These are phyloP conservation scores for Delphinus delphis DNA, from an alignment of 2,113 vertebrate species.

Conservation along the genomic window DNA sequence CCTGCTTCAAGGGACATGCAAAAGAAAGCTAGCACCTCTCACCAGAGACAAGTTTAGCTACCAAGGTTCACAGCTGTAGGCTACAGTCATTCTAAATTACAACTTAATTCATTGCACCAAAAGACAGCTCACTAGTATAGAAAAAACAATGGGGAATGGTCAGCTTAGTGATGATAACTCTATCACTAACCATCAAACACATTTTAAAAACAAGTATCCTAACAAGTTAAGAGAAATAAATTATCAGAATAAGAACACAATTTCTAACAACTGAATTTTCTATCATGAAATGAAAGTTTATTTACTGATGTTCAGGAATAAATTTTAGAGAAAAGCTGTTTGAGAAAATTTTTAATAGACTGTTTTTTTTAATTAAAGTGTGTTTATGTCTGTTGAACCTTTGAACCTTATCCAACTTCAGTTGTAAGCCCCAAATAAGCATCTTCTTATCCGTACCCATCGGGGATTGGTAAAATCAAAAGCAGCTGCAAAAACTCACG, in stretches of 20 bases:
- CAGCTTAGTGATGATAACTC: background rate
- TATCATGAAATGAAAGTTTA: background rate
- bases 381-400: background rate
- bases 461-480: conserved; percentile 31
- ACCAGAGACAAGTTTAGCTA: background rate
- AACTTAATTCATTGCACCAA: background rate
- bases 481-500: background rate
- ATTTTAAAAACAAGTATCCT: background rate
- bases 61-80: background rate
- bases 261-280: background rate
- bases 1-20: background rate
- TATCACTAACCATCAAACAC: background rate
- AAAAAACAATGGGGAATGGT: background rate
- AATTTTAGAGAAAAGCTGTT: background rate
- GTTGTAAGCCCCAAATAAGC: background rate
- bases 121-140: background rate
- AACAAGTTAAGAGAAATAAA: background rate
- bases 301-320: background rate
- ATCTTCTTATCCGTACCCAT: background rate
- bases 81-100: background rate
- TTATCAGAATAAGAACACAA: background rate
- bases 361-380: conserved; percentile 35
- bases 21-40: background rate
- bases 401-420: conserved; percentile 15
- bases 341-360: background rate